Base-by-base conservation (phyloP, 1,140 invertebrate genomes). In the Cyphomyrmex costatus region DNA sequence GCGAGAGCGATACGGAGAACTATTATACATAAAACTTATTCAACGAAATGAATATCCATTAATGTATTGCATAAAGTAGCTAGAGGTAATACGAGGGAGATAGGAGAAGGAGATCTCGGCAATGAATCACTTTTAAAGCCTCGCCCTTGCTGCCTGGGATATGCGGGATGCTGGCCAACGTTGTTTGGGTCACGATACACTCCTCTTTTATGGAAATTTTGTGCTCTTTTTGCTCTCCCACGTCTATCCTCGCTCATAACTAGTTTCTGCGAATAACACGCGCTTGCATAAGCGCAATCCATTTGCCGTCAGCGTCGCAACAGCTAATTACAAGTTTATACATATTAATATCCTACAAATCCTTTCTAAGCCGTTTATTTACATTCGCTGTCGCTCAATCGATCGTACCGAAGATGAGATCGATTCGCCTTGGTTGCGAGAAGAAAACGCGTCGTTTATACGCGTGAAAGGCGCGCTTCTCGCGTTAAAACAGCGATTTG, bases 41-140 rank as follows among this genome's bases (percentile, higher is more conserved):
- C 70, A 42, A 74, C 56, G 53, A 83, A 60, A 83, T 24, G 53
- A 71, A 71, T 73, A 73, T 83, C 79, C 79, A 61, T 83, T 83
- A 83, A 74, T 83, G 36, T 61, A 61, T 83, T 46, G 68, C 79
- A 49, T 83, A 61, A 74, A 82, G 36, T 33, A 42, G 10, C 36
- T 42, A 36, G 36, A 46, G 53, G 66, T 82, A 83, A 74, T 8
- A 6, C 14, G 65, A 61, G 68, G 24, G 21, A 30, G 74, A 42
- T 33, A 56, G 87, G 85, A 78, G 87, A 78, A 85, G 78, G 53
- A 88, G 53, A 88, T 88, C 83, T 42, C 70, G 66, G 88, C 88
- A 90, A 94, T 94, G 92, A 94, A 94, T 94, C 93, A 93, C 92
- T 92, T 93, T 93, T 92, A 93, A 93, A 92, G 88, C 91, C 89